phyloP scores from a whole-genome alignment of 2,113 vertebrate species.

The Hippolais icterina region DNA sequence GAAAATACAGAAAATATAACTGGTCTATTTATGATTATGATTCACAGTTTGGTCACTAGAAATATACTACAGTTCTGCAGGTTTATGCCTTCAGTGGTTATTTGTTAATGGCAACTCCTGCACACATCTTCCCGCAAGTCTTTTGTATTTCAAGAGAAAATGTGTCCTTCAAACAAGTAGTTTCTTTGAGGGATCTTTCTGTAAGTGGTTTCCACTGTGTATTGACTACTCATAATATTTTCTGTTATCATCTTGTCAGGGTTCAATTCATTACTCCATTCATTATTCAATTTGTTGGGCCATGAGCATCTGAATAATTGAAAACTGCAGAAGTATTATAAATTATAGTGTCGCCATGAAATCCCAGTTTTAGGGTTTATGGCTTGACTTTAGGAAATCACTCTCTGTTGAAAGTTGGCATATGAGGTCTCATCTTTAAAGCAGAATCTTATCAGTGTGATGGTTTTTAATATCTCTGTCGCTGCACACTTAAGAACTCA shows the following conservation, averaged over 20 bases:
- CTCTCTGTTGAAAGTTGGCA: constrained; percentile 68
- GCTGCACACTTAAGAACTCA: not conserved
- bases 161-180: constrained; percentile 70
- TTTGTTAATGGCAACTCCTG: constrained; percentile 58
- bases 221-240: constrained; percentile 52
- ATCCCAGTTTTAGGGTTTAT: constrained; percentile 74
- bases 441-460: not conserved
- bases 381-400: constrained; percentile 74
- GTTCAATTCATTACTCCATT: constrained; percentile 79
- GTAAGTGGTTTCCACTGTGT: constrained; percentile 9
- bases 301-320: constrained; percentile 80
- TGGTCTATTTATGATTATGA: constrained; percentile 72
- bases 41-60: constrained; percentile 69
- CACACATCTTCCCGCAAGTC: constrained; percentile 7
- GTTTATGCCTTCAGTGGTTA: constrained; percentile 49
- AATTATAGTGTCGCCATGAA: constrained; percentile 74
- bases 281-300: constrained; percentile 82
- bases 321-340: constrained; percentile 77
- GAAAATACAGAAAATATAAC: constrained; percentile 68
- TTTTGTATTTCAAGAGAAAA: constrained; percentile 61
- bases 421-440: constrained; percentile 63
- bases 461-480: constrained; percentile 49
- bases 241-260: constrained; percentile 70
- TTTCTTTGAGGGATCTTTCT: constrained; percentile 57
- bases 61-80: constrained; percentile 53